A percentile compares a stretch with the other conserved stretches of the same genome.
phyloP scores from a whole-genome alignment of 2,888 invertebrate genomes.

The Apodemia arnacis region DNA sequence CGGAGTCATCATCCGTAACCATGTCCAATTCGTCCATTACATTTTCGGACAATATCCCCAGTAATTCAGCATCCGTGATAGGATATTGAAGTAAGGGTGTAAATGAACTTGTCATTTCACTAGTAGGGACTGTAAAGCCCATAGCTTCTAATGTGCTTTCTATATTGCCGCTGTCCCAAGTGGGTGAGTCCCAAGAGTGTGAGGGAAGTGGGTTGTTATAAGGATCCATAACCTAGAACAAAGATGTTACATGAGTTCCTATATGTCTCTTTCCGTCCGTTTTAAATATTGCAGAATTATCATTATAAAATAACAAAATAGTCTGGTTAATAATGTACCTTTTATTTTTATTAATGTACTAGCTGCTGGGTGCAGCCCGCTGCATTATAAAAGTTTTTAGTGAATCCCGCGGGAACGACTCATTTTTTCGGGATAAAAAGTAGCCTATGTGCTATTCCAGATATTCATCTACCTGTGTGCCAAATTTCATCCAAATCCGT shows the following conservation, averaged over 20 bases:
- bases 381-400: too few relatives aligned
- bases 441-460: too few relatives aligned
- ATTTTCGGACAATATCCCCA: slow-evolving; percentile 41
- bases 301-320: slow-evolving; percentile 9
- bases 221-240: slow-evolving; percentile 5
- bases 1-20: slow-evolving; percentile 20
- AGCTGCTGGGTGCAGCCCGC: too few relatives aligned
- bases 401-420: too few relatives aligned
- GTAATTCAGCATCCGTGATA: slow-evolving; percentile 44
- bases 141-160: slow-evolving; percentile 26
- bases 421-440: too few relatives aligned
- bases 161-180: not conserved
- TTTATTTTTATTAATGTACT: too few relatives aligned
- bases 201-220: too few relatives aligned
- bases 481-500: too few relatives aligned
- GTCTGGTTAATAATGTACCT: too few relatives aligned
- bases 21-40: slow-evolving; percentile 37
- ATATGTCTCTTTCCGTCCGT: not conserved
- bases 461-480: too few relatives aligned
- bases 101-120: slow-evolving; percentile 34
- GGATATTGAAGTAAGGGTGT: slow-evolving; percentile 38
- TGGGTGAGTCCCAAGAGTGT: not conserved
- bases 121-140: slow-evolving; percentile 27
- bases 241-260: not conserved
- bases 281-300: slow-evolving; percentile 10